These are phyloP conservation scores for Malurus melanocephalus DNA, from an alignment of 2,113 vertebrate species.

Conservation along the genomic window DNA sequence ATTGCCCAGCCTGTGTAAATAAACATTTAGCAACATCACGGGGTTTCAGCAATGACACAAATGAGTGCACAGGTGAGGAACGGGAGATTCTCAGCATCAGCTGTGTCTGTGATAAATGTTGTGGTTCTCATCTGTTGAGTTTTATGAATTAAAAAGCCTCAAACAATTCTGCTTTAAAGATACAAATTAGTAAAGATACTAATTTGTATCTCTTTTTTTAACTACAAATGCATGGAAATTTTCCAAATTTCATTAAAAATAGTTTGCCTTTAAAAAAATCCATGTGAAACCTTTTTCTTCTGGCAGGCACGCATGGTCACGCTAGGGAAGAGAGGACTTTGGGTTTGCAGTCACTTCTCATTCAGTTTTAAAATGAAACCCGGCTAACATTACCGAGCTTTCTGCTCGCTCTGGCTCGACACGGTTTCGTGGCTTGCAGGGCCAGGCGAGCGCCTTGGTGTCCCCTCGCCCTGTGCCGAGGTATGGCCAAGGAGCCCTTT, in stretches of 20 bases:
- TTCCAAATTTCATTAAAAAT: background rate
- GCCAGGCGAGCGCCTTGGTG: background rate
- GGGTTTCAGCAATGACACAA: background rate
- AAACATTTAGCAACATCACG: background rate
- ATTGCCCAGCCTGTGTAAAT: background rate
- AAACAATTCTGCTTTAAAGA: background rate
- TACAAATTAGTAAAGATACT: background rate
- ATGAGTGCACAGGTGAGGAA: background rate
- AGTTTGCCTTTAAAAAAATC: background rate
- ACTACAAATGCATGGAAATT: background rate
- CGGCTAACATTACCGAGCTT: background rate
- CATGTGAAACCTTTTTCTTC: background rate
- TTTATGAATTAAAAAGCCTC: background rate
- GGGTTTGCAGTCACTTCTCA: background rate
- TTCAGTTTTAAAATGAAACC: rapidly evolving
- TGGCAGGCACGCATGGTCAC: rapidly evolving
- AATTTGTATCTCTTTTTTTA: background rate
- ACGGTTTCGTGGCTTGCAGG: rapidly evolving
- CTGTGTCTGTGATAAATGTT: background rate
- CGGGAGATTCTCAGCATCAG: rapidly evolving
- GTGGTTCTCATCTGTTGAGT: background rate
- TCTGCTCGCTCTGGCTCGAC: rapidly evolving
- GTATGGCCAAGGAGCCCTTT: background rate
- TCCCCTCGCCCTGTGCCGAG: background rate
- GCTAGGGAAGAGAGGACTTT: rapidly evolving